Evolutionary conservation across 2,797 vertebrate species (phyloP).

Genomic region (Gymnoscopelus braueri): DNA sequence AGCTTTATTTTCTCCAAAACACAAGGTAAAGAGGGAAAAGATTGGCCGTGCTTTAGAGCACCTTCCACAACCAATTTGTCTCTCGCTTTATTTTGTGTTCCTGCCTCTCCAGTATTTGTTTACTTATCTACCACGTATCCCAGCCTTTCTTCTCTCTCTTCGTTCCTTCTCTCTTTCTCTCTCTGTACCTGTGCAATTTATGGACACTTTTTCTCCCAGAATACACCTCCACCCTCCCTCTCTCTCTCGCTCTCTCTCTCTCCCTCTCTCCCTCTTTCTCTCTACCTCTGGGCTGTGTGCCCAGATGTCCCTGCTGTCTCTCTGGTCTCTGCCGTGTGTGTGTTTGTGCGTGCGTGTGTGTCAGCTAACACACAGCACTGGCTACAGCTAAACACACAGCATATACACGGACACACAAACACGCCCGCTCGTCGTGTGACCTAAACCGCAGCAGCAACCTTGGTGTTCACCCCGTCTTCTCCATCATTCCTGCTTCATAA

Average conservation of each 20-base stretch:
- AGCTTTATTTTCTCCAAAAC: slow-evolving; percentile 73
- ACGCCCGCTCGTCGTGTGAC: slow-evolving; percentile 14
- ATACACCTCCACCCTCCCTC: background rate
- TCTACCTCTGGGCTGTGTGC: background rate
- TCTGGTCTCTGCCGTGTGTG: slow-evolving; percentile 2
- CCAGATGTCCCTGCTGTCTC: background rate
- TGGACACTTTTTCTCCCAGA: background rate
- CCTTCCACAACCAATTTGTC: slow-evolving; percentile 66
- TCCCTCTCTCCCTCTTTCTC: background rate
- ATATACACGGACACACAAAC: background rate
- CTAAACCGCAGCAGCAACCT: slow-evolving; percentile 3
- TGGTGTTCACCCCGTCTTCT: background rate
- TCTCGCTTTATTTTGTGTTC: slow-evolving; percentile 37
- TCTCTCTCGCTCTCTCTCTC: slow-evolving; percentile 3
- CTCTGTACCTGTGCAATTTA: slow-evolving; percentile 8
- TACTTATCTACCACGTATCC: slow-evolving; percentile 37
- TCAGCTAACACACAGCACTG: background rate
- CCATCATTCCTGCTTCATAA: slow-evolving; percentile 8
- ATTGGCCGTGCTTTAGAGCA: slow-evolving; percentile 53
- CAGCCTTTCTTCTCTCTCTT: slow-evolving; percentile 26
- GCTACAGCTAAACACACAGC: background rate
- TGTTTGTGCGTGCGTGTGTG: background rate
- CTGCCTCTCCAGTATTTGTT: slow-evolving; percentile 34
- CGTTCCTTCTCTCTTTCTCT: slow-evolving; percentile 24
- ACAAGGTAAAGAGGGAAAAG: slow-evolving; percentile 55